Evolutionary conservation across 2,113 vertebrate species (phyloP).

Genomic region (Varanus salvator): DNA sequence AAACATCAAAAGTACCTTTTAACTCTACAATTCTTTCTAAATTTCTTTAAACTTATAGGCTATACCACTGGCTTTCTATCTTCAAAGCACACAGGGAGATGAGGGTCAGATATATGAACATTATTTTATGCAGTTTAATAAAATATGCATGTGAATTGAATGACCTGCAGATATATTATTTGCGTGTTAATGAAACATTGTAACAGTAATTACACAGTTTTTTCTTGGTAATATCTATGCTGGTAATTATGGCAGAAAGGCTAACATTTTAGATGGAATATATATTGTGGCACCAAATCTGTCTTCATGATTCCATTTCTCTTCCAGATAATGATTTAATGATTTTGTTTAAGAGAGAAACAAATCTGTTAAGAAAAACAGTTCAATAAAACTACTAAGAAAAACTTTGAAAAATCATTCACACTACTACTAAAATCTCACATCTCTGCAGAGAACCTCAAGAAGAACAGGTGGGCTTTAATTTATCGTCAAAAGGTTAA

Average conservation of each 20-base stretch:
- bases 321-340: not conserved
- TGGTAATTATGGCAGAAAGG: conserved; percentile 19
- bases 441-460: not conserved
- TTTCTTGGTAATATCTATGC: conserved; percentile 44
- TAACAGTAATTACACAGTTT: conserved; percentile 77
- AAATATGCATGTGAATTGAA: conserved; percentile 82
- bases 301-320: conserved; percentile 13
- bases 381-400: not conserved
- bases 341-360: too few relatives aligned
- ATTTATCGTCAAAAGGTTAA: not conserved
- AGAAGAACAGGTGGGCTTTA: not conserved
- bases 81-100: conserved; percentile 81
- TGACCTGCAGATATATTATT: conserved; percentile 81
- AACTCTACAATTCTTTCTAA: conserved; percentile 84
- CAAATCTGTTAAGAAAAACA: not conserved
- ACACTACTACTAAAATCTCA: not conserved
- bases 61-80: conserved; percentile 81
- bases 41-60: conserved; percentile 85
- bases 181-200: conserved; percentile 79
- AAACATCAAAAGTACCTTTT: conserved; percentile 87
- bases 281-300: conserved; percentile 21
- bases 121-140: conserved; percentile 80
- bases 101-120: conserved; percentile 79
- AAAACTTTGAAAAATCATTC: not conserved
- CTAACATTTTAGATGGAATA: conserved; percentile 42